phyloP scores from a whole-genome alignment of 2,797 vertebrate species.

The Thalassophryne amazonica region DNA sequence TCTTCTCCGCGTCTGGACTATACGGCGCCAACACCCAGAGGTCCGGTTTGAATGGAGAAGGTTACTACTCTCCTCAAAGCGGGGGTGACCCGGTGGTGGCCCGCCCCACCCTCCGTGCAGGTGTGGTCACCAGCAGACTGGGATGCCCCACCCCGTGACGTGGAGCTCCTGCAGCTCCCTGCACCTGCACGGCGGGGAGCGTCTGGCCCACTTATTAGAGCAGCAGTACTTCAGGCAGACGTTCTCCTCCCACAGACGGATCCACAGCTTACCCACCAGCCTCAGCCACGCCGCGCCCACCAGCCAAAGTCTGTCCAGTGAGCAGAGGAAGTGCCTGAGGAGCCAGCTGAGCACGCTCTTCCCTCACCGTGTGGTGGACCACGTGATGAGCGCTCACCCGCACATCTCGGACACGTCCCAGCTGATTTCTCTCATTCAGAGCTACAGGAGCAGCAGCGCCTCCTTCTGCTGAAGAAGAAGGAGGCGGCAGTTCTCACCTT shows the following conservation, averaged over 20 bases:
- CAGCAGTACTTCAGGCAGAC: background rate
- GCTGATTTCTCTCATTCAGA: slow-evolving; percentile 67
- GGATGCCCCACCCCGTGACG: background rate
- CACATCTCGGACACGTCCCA: slow-evolving; percentile 49
- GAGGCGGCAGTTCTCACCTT: too few species aligned
- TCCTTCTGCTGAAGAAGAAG: too few species aligned
- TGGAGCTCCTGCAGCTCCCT: slow-evolving; percentile 4
- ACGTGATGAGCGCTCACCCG: slow-evolving; percentile 58
- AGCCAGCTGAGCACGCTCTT: slow-evolving; percentile 70
- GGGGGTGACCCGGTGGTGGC: background rate
- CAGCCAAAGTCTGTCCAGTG: background rate
- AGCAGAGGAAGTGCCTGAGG: slow-evolving; percentile 34
- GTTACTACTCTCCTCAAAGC: background rate
- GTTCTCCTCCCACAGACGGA: background rate
- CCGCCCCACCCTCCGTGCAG: background rate
- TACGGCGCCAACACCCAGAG: background rate
- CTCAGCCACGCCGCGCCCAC: background rate
- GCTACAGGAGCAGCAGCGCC: slow-evolving; percentile 33
- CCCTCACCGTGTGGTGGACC: slow-evolving; percentile 61
- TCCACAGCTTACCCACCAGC: slow-evolving; percentile 22
- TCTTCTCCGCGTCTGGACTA: slow-evolving; percentile 19
- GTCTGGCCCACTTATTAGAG: background rate
- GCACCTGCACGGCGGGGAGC: slow-evolving; percentile 5
- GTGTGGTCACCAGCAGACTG: slow-evolving; percentile 6
- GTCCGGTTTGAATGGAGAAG: background rate